Conservation (phyloP, 2,113 vertebrate species). For the Pogona vitticeps region DNA sequence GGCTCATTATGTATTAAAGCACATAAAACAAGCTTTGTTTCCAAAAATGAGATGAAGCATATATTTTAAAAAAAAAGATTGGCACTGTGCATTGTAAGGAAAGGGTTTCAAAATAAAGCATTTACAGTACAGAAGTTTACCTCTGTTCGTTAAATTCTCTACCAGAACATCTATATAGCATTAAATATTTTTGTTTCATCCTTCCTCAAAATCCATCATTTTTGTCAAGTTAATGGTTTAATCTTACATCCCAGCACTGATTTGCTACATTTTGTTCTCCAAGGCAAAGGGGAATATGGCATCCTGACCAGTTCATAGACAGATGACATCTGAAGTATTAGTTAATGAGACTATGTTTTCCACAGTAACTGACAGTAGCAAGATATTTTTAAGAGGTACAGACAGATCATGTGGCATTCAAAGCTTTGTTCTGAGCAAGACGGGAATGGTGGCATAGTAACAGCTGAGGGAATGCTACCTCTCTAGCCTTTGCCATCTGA, state of each 20-base stretch:
- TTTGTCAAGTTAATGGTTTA: not conserved
- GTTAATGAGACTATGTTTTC: not conserved
- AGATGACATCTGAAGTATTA: not conserved
- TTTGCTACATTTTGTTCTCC: not conserved
- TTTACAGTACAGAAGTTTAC: not conserved
- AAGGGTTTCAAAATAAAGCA: not conserved
- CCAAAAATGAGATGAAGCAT: not conserved
- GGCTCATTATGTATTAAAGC: not conserved
- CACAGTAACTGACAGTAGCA: not conserved
- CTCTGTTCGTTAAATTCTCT: not conserved
- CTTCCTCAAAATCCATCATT: not conserved
- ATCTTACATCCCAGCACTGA: not conserved
- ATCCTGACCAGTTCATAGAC: too few species aligned
- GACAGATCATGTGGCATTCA: not conserved
- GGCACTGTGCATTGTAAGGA: too few species aligned
- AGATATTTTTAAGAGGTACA: not conserved
- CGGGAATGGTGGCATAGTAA: not conserved
- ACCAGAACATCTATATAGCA: not conserved
- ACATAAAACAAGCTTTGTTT: constrained; percentile 13
- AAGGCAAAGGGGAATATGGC: not conserved
- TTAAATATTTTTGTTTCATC: not conserved
- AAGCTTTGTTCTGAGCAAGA: not conserved
- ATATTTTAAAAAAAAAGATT: not conserved
- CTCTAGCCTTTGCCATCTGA: too few species aligned
- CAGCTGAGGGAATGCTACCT: too few species aligned